These are phyloP conservation scores for Rhabdomys dilectus DNA, from an alignment of 2,113 vertebrate genomes.

Conservation along the genomic window DNA sequence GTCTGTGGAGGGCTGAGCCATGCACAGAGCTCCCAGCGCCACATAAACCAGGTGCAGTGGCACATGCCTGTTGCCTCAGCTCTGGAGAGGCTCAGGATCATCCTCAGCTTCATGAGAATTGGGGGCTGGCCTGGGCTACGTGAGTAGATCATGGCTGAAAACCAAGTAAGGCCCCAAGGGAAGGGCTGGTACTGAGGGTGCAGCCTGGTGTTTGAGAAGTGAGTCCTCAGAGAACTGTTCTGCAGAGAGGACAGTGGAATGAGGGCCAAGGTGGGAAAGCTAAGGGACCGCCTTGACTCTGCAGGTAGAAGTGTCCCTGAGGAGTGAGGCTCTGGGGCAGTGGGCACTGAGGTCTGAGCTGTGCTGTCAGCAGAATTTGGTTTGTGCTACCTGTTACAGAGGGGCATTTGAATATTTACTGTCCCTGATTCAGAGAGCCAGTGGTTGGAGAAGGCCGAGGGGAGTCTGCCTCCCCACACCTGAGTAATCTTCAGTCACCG, in stretches of 20 bases:
- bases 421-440: not conserved
- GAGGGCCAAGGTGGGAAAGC: no score
- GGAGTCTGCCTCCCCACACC: not conserved
- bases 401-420: not conserved
- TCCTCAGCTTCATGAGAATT: not conserved
- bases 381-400: not conserved
- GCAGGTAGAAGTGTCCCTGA: no score
- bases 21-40: not conserved
- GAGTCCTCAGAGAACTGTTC: not conserved
- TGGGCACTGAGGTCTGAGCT: no score
- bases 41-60: no score
- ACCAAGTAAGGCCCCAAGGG: not conserved
- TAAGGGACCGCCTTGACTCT: not conserved
- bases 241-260: not conserved
- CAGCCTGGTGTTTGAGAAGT: not conserved
- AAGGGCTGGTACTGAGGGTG: not conserved
- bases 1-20: not conserved
- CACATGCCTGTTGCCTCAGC: not conserved
- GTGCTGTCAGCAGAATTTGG: not conserved
- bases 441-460: not conserved
- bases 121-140: not conserved
- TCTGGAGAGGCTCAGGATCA: not conserved
- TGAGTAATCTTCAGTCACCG: not conserved
- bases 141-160: not conserved
- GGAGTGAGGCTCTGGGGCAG: not conserved